A percentile compares a stretch with the other conserved stretches of the same genome.
These are phyloP conservation scores for Argyrosomus japonicus DNA, from an alignment of 2,113 vertebrate species.

Conservation along the genomic window DNA sequence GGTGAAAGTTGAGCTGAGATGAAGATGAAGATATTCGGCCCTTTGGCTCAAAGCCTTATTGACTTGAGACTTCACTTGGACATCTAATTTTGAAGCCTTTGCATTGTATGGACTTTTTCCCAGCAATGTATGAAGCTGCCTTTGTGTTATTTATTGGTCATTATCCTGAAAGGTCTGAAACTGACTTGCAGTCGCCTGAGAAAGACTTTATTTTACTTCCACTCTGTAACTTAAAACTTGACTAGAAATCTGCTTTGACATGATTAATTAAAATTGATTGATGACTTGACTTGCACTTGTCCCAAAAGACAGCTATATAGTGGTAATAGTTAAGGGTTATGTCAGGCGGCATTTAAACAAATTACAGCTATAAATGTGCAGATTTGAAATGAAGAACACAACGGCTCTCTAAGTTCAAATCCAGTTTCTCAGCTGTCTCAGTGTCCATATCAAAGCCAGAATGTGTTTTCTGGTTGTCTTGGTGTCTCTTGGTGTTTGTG, in stretches of 20 bases:
- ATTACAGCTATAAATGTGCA: neutral
- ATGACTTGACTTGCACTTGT: neutral
- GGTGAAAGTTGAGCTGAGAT: too few relatives aligned
- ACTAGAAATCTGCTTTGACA: neutral
- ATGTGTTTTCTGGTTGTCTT: neutral
- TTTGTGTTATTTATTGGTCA: neutral
- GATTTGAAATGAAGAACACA: neutral
- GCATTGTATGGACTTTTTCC: neutral
- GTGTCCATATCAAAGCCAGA: neutral
- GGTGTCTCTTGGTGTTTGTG: neutral
- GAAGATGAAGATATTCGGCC: too few relatives aligned
- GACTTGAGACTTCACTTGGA: neutral
- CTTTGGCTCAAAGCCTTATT: neutral
- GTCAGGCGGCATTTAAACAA: too few relatives aligned
- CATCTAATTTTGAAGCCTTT: neutral
- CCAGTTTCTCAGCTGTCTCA: neutral
- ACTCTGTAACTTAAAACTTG: neutral
- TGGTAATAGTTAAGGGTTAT: neutral
- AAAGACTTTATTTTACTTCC: too few relatives aligned
- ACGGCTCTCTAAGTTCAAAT: neutral
- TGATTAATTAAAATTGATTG: too few relatives aligned
- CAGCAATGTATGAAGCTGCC: too few relatives aligned
- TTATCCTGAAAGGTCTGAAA: neutral
- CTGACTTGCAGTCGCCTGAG: constrained; percentile 8
- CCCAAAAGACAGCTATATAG: neutral